These are phyloP conservation scores for Melanogrammus aeglefinus DNA, from an alignment of 2,797 vertebrate species.

Conservation along the genomic window DNA sequence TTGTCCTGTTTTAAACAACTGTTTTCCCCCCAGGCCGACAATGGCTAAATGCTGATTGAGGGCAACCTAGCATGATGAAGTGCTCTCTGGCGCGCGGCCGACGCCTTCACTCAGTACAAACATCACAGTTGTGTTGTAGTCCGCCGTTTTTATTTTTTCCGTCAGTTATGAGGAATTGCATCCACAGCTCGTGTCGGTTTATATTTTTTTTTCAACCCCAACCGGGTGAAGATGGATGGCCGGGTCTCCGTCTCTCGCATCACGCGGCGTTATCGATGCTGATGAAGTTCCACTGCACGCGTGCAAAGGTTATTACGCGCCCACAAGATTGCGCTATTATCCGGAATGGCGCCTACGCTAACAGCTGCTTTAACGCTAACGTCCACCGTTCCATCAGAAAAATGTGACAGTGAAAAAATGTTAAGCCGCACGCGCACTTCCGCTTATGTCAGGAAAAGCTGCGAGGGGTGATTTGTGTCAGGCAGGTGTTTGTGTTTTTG, in stretches of 20 bases:
- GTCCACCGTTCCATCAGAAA: neutral
- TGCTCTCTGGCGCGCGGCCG: conserved; percentile 30
- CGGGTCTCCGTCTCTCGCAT: neutral
- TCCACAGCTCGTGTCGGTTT: conserved; percentile 27
- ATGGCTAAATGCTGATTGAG: conserved; percentile 47
- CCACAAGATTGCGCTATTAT: neutral
- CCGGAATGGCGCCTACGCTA: neutral
- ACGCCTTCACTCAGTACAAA: conserved; percentile 45
- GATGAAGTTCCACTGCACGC: neutral
- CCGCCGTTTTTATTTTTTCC: conserved; percentile 12
- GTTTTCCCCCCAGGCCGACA: conserved; percentile 30
- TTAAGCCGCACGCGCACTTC: too few species aligned
- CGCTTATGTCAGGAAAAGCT: too few species aligned
- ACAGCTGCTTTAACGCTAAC: neutral
- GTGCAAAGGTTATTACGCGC: neutral
- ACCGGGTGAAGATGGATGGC: neutral
- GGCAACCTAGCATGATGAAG: conserved; percentile 42
- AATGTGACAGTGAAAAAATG: neutral
- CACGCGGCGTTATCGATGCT: neutral
- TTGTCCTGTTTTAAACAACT: conserved; percentile 34
- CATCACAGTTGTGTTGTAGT: conserved; percentile 40
- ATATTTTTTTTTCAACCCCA: neutral
- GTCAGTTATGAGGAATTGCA: conserved; percentile 30
- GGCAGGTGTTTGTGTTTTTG: too few species aligned
- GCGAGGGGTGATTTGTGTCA: too few species aligned